Base-by-base conservation (phyloP, 1,140 invertebrate species). In the Chionoecetes opilio region DNA sequence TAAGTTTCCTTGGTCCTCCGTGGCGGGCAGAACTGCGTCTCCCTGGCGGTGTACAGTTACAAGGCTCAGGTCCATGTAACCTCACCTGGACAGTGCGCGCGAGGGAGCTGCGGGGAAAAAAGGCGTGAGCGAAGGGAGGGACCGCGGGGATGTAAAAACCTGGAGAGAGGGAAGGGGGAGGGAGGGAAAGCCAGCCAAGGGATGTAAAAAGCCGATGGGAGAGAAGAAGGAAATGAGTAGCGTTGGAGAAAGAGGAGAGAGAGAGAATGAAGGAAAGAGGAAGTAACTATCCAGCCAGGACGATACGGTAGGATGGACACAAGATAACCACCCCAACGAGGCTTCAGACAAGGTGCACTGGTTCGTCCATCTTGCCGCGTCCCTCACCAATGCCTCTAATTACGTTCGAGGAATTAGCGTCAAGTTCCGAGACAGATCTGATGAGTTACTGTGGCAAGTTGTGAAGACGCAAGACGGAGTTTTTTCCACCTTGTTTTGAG, bases 201-300 rank as follows among this genome's bases (percentile, higher is more conserved):
- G 63, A 75, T 82, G 5, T 29, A 63, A 82, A 92, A 92, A 63
- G 63, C 37, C 29, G 35, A 14, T 63, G 46, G 31, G 29, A 53
- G 41, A 53, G 14, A 91, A 53, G 46, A 21, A n/a, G 29, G 41
- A 46, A 91, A 21, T 46, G 31, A 63, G 31, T 41, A 26, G 38
- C 38, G 34, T 87, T 35, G 38, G 46, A n/a, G 38, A 29, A 14
- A 32, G 90, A 82, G 38, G 90, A 91, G 90, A 46, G 90, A 91
- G 53, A 82, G 85, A 91, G 89, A 91, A 46, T 63, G 89, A 91
- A n/a, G n/a, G 91, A 75, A 63, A 92, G 91, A 92, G 41, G 8
- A 32, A 41, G 32, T 17, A 75, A 75, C 8, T 75, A n/a, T n/a
- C 29, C 41, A 63, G n/a, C n/a, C n/a, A 38, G 14, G 84, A 86